Evolutionary conservation across 2,888 invertebrate species (phyloP).

Genomic region (Aplocera efformata): DNA sequence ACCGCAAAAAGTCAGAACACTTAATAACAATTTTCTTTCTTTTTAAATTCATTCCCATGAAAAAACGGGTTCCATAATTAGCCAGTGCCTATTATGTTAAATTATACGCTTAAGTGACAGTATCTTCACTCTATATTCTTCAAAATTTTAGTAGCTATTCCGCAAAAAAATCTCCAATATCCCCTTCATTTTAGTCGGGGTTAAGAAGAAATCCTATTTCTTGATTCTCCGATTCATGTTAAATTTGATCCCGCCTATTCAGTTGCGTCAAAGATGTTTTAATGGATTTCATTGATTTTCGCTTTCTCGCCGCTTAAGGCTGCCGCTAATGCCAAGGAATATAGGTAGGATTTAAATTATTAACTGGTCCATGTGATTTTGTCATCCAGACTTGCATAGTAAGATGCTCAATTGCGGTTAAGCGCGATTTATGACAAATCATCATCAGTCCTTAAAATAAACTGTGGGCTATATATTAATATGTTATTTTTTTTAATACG

Average conservation of each 20-base stretch:
- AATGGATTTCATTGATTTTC: constrained; percentile 33
- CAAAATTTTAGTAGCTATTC: too few species aligned
- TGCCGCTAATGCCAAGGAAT: constrained; percentile 11
- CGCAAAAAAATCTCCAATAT: too few species aligned
- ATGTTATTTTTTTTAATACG: too few species aligned
- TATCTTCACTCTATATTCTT: constrained; percentile 9
- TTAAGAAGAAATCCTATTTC: constrained; percentile 40
- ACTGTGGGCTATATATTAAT: too few species aligned
- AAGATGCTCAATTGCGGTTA: too few species aligned
- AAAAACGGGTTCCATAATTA: constrained; percentile 4
- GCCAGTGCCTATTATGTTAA: neutral
- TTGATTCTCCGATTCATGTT: constrained; percentile 34
- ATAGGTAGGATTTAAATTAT: constrained; percentile 7
- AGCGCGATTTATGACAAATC: too few species aligned
- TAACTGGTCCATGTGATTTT: too few species aligned
- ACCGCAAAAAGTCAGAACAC: neutral
- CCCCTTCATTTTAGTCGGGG: too few species aligned
- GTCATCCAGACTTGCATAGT: too few species aligned
- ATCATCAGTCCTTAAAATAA: too few species aligned
- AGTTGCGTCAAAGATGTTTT: constrained; percentile 29
- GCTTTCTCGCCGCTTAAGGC: constrained; percentile 23
- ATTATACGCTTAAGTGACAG: neutral
- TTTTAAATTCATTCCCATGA: constrained; percentile 1
- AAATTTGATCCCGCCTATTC: constrained; percentile 40
- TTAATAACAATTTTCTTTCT: neutral